A percentile compares a stretch with the other conserved stretches of the same genome.
These are phyloP conservation scores for Anguilla rostrata DNA, from an alignment of 2,113 vertebrate genomes.

Conservation along the genomic window DNA sequence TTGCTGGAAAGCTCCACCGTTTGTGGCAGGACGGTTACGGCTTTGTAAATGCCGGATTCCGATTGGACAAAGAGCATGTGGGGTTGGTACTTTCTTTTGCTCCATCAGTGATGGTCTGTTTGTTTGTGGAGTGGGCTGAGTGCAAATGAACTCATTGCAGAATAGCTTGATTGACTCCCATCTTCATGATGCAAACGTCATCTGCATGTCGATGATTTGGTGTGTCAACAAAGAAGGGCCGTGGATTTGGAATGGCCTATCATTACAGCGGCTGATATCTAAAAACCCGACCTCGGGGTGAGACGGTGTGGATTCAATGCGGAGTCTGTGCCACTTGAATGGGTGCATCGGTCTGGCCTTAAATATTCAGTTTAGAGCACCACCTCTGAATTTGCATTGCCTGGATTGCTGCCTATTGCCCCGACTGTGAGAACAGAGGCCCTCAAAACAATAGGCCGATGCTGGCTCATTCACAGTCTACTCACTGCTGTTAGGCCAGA, in stretches of 20 bases:
- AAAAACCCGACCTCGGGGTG: background rate
- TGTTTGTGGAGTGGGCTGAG: background rate
- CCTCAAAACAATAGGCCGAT: background rate
- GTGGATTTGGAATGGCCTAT: background rate
- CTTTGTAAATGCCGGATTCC: too few relatives aligned
- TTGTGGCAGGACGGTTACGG: too few relatives aligned
- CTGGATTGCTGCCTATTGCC: constrained; percentile 5
- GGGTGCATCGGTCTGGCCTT: background rate
- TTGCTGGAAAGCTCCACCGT: too few relatives aligned
- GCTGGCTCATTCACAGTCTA: background rate
- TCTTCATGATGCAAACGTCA: background rate
- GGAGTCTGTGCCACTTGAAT: background rate
- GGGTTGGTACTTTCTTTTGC: too few relatives aligned
- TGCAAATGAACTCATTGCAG: background rate
- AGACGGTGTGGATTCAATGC: background rate
- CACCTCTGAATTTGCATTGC: constrained; percentile 9
- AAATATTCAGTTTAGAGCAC: constrained; percentile 1
- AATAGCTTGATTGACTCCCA: background rate
- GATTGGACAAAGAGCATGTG: too few relatives aligned
- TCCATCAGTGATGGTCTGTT: background rate
- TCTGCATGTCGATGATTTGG: background rate
- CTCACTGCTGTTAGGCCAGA: background rate
- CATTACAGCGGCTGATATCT: background rate
- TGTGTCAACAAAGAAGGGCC: background rate
- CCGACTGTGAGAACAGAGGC: background rate